Base-by-base conservation (phyloP, 2,888 invertebrate species). In the Leucozona laternaria region DNA sequence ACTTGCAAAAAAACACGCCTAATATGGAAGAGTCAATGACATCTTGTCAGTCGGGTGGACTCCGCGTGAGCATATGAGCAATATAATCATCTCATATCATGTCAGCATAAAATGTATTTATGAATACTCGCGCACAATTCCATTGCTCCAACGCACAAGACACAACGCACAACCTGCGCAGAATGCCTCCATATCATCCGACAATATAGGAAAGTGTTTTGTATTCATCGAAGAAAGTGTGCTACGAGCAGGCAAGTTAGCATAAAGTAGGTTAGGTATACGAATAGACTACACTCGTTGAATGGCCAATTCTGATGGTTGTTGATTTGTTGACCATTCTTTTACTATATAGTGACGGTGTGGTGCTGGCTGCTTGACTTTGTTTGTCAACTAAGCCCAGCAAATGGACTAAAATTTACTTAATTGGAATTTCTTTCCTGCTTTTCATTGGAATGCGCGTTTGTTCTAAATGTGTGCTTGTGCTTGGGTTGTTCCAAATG, bases 221-320 rank as follows among this genome's bases (percentile, higher is more conserved):
- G 75, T 75, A 75, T 75, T 75, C 78, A 78, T 40, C 62, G 37
- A 76, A 80, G 80, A 84, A 84, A 79, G 84, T 84, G 60, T 84
- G 84, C 76, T 85, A 85, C 31, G 55, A 66, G 80, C 72, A 80
- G 53, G 48, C 31, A 66, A 48, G 48, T 15, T 20, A 34, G 31
- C 50, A 31, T 34, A 77, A 77, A 77, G 77, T 77, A 77, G 79
- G 53, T 57, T 71, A n/a, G n/a, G n/a, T n/a, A 84, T 84, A 84
- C 75, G 72, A 84, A 75, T 76, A 80, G 72, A 72, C 31, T 31
- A 31, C 66, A 66, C 50, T 71, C 53, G 22, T 66, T 55, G 71
- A 79, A 84, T 80, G 76, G 80, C 60, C 84, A 68, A 80, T 85
- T 68, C 53, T 53, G 37, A 68, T n/a, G 79, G 84, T 77, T 80